Conservation (phyloP, 2,113 vertebrate species). For the Oryctolagus cuniculus region DNA sequence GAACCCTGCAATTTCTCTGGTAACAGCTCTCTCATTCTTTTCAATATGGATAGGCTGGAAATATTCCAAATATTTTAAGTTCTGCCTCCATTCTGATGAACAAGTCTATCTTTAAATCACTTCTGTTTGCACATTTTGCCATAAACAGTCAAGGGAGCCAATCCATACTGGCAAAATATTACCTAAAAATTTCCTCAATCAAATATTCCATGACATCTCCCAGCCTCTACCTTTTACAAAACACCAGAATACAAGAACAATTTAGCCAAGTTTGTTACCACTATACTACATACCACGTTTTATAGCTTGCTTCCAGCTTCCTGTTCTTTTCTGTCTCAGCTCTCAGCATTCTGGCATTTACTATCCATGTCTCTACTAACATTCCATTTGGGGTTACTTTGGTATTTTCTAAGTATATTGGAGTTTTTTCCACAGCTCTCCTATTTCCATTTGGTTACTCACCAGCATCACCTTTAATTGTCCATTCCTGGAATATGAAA, state of each 20-base stretch:
- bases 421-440: not conserved
- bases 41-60: not conserved
- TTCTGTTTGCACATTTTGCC: not conserved
- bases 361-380: not conserved
- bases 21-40: not conserved
- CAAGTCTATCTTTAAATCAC: not conserved
- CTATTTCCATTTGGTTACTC: not conserved
- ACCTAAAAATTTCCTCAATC: not conserved
- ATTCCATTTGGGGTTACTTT: no score
- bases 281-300: not conserved
- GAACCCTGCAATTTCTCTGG: no score
- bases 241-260: not conserved
- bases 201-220: not conserved
- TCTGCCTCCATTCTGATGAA: not conserved
- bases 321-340: not conserved
- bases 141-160: not conserved
- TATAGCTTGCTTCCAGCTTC: not conserved
- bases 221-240: not conserved
- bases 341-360: not conserved
- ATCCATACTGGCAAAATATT: not conserved
- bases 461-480: not conserved
- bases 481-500: not conserved
- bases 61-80: not conserved
- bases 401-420: not conserved
- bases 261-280: not conserved